Evolutionary conservation across 1,140 invertebrate genomes (phyloP), one percentile per base, ranked within the genome.

Genomic region (Halesus radiatus): DNA sequence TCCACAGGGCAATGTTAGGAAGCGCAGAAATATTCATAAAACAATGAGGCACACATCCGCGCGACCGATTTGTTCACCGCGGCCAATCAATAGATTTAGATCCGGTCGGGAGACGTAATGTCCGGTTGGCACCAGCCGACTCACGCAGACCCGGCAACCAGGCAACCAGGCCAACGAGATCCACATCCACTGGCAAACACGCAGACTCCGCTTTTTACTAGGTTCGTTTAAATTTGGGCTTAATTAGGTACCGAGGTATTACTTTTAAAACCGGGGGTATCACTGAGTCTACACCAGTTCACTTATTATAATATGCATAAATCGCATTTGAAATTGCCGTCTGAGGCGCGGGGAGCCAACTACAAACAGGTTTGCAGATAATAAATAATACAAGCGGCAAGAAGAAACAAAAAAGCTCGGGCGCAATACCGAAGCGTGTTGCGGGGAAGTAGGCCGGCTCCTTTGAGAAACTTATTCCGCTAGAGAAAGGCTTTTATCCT

Each of bases 41-140:
- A 83, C 81, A 81, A 83, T 77, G 82, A 83, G 66, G 13, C 64
- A 76, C 73, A 58, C 77, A 81, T 83, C 82, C 82, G 82, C 77
- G 73, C 60, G 45, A 78, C 58, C 54, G 60, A 72, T 80, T 78
- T 78, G 76, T 68, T 76, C 78, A 83, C 75, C 76, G 79, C 80
- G 77, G 68, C 66, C 74, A 82, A 80, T 83, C 76, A 83, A 83
- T 80, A 80, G 75, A 80, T 83, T 75, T 16, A 83, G 79, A 83
- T 80, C 81, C 79, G 76, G 81, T n/a, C 60, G 29, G 76, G 70
- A 80, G 79, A 80, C 72, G 76, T 70, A 80, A 80, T 77, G 73
- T 80, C 81, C 81, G 80, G 81, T 54, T 76, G 75, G 45, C 23
- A 23, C 7, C 23, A n/a, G 52, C 73, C 56, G 32, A 60, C 13